These are phyloP conservation scores for Drosophila pandora DNA, from an alignment of 1,140 invertebrate genomes.

Conservation along the genomic window DNA sequence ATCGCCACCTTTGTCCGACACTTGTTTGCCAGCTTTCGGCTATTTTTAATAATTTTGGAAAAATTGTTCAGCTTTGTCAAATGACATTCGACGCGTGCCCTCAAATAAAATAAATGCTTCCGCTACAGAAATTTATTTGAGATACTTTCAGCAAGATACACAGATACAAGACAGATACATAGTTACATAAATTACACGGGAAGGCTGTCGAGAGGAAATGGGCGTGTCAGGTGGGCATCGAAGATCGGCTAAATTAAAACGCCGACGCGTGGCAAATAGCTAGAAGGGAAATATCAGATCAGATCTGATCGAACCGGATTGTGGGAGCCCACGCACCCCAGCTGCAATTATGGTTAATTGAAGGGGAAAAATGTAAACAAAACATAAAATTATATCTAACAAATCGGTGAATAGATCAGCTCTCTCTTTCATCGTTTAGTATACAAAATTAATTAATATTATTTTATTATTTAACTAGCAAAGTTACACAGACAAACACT, in stretches of 20 bases:
- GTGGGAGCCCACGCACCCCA: conserved; percentile 35
- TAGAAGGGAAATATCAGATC: conserved; percentile 32
- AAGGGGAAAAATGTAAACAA: conserved; percentile 41
- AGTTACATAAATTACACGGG: conserved; percentile 47
- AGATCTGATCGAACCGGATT: conserved; percentile 48
- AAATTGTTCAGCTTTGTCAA: conserved; percentile 10
- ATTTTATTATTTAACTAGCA: conserved; percentile 48
- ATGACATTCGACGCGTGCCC: conserved; percentile 44
- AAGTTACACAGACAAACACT: conserved; percentile 42
- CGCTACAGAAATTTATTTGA: conserved; percentile 59
- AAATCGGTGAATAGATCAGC: background rate
- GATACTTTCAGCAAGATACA: conserved; percentile 16
- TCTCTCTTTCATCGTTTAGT: background rate
- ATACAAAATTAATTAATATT: conserved; percentile 40
- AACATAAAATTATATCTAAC: conserved; percentile 16
- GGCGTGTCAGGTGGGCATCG: conserved; percentile 42
- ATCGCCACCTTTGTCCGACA: conserved; percentile 45
- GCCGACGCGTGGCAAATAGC: conserved; percentile 54
- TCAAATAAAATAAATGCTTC: conserved; percentile 63
- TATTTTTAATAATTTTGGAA: conserved; percentile 38
- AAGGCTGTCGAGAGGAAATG: conserved; percentile 38
- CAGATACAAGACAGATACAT: background rate
- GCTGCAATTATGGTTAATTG: conserved; percentile 59
- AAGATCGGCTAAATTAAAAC: conserved; percentile 60
- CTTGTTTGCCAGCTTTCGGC: conserved; percentile 36